Percentiles rank a stretch among this genome's conserved stretches.
These are phyloP conservation scores for Portevinia maculata DNA, from an alignment of 2,888 invertebrate genomes.

Conservation along the genomic window DNA sequence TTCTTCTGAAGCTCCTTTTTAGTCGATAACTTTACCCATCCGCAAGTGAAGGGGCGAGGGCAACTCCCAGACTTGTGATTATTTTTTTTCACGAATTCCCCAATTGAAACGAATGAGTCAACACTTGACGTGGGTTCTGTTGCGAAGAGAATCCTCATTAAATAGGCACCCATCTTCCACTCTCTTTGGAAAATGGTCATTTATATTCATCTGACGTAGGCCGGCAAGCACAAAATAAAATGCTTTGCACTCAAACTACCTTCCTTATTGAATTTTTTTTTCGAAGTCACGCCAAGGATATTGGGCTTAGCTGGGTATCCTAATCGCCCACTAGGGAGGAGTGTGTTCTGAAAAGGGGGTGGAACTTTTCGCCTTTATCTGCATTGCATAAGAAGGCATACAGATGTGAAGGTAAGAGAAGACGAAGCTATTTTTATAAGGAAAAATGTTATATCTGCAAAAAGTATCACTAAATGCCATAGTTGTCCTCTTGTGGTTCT, in stretches of 20 bases:
- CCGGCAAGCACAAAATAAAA: conserved; percentile 32
- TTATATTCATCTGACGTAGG: conserved; percentile 65
- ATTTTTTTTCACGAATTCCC: conserved; percentile 10
- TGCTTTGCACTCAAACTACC: conserved; percentile 37
- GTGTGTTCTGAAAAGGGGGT: background rate
- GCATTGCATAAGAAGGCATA: conserved; percentile 50
- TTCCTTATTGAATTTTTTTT: conserved; percentile 19
- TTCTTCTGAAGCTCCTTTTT: conserved; percentile 12
- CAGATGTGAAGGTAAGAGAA: conserved; percentile 57
- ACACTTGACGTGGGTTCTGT: conserved; percentile 35
- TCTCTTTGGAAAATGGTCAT: conserved; percentile 39
- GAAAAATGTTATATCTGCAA: conserved; percentile 25
- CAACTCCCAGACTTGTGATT: conserved; percentile 10
- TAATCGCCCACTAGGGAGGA: conserved; percentile 48
- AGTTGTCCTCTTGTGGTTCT: background rate
- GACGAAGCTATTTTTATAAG: background rate
- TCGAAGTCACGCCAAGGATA: conserved; percentile 42
- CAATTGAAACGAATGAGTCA: conserved; percentile 60
- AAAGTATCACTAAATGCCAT: conserved; percentile 41
- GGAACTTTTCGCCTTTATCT: conserved; percentile 33
- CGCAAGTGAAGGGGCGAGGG: background rate
- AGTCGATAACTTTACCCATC: conserved; percentile 34
- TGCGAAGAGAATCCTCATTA: conserved; percentile 41
- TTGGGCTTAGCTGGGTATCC: conserved; percentile 46
- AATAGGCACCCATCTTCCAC: conserved; percentile 1